Evolutionary conservation across 1,140 invertebrate genomes (phyloP).

Genomic region (Ganaspis sp.): DNA sequence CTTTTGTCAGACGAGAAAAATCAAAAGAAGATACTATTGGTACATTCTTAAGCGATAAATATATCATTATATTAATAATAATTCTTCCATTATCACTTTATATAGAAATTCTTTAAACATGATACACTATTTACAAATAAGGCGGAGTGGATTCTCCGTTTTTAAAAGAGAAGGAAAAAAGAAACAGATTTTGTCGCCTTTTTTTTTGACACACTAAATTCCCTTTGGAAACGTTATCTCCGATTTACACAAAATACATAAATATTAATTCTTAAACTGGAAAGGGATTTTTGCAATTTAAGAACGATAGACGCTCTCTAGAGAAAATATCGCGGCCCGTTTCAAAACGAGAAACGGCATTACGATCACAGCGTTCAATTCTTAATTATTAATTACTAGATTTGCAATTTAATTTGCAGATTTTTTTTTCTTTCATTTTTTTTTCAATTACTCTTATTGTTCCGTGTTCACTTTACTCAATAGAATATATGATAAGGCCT

Average conservation of each 20-base stretch:
- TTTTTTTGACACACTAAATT: neutral
- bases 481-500: conserved; percentile 72
- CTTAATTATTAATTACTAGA: conserved; percentile 61
- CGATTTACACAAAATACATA: conserved; percentile 29
- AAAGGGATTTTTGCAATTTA: conserved; percentile 3
- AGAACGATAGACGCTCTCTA: neutral
- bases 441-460: conserved; percentile 56
- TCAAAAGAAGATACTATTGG: conserved; percentile 60
- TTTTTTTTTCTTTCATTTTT: conserved; percentile 32
- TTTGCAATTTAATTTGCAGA: conserved; percentile 48
- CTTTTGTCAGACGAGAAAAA: conserved; percentile 46
- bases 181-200: neutral
- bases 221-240: neutral
- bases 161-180: conserved; percentile 49
- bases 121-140: conserved; percentile 74
- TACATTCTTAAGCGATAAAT: conserved; percentile 65
- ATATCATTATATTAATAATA: conserved; percentile 69
- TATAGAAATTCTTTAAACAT: conserved; percentile 67
- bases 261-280: conserved; percentile 35
- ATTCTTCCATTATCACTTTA: conserved; percentile 54
- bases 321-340: conserved; percentile 46
- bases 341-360: conserved; percentile 50
- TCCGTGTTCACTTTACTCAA: conserved; percentile 66
- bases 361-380: conserved; percentile 69
- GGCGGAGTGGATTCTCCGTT: conserved; percentile 52